Evolutionary conservation across 2,888 invertebrate genomes (phyloP), one percentile per base, ranked within the genome.

Genomic region (Ypsolopha sequella): DNA sequence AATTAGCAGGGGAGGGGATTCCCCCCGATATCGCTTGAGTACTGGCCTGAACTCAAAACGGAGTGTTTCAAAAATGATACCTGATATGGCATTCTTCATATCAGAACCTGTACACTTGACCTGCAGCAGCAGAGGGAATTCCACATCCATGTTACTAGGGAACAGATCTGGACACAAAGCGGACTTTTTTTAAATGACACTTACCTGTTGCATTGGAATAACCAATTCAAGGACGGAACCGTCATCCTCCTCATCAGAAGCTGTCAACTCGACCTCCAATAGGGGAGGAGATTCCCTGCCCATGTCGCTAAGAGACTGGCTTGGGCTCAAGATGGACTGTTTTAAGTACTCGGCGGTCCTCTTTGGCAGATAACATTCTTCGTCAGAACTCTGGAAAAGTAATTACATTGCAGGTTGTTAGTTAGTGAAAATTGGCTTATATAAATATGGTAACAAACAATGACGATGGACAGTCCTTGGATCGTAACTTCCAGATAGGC

Each of bases 221-320:
- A 86, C 82, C 50, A 86, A 66, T 51, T 86, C 85, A 1, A 85
- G 57, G 0, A 80, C 74, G 0, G 85, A 84, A 0, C 56, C 68
- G 35, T 85, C 85, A 11, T 84, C 84, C 1, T 86, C 86, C 58
- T 86, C 85, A 24, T 85, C 85, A 0, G 85, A 85, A 0, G 85
- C 80, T 0, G 85, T 84, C 3, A 85, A 65, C 52, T 85, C 85
- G 4, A 85, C 76, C 57, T 82, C 85, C 54, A 65, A 78, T 1
- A 85, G 73, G 0, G 78, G 77, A 0, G 85, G 77, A 0, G 82
- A 80, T 0, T 70, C 63, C 0, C 78, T 67, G 39, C 72, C 79
- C 0, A 64, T 60, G n/a, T 60, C 56, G 8, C 38, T 53, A 41
- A 39, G 55, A 59, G 36, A 54, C 58, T 7, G 56, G 52, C 10